Base-by-base conservation (phyloP, 2,888 invertebrate genomes). In the Neoascia interrupta region DNA sequence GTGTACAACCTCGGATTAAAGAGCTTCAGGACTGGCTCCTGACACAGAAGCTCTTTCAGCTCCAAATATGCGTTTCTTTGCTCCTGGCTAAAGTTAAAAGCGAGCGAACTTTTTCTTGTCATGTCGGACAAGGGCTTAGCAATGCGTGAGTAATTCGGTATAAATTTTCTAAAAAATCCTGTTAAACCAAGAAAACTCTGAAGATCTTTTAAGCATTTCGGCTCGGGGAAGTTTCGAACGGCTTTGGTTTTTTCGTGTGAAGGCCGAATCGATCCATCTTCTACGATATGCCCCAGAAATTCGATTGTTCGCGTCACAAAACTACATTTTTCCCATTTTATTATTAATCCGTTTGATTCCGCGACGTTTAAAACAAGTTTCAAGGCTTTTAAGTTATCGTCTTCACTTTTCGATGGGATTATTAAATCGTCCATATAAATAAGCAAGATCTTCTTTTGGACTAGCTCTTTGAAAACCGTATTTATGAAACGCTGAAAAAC, bases 11-110 rank as follows among this genome's bases (percentile, higher is more conserved):
- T 45, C 8, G 81, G 82, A 18, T 84, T 69, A 58, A 86, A 72
- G 1, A 86, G 37, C 3, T 83, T 81, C 3, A 86, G 64, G 6
- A 85, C 75, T 34, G 82, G 83, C 41, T 74, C 18, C 21, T 36
- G 13, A 21, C 18, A 39, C 11, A 60, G 34, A 13, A 45, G 19
- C 13, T 23, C n/a, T 39, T 74, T 74, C 26, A 66, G 51, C 19
- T 37, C 8, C 11, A 23, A 5, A 39, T 54, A 18, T 6, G 83
- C 2, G 16, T 26, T 39, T 80, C 84, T 1, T 87, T 87, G 18
- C 86, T 82, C 0, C 84, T 84, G 6, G 84, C 60, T 3, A 51
- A 69, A 61, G 10, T 13, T 31, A 21, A 64, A 76, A 23, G 8
- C n/a, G 8, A 15, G 15, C 10, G 21, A 34, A 19, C 3, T 34